phyloP scores from a whole-genome alignment of 1,140 invertebrate species.

The Acromyrmex charruanus region DNA sequence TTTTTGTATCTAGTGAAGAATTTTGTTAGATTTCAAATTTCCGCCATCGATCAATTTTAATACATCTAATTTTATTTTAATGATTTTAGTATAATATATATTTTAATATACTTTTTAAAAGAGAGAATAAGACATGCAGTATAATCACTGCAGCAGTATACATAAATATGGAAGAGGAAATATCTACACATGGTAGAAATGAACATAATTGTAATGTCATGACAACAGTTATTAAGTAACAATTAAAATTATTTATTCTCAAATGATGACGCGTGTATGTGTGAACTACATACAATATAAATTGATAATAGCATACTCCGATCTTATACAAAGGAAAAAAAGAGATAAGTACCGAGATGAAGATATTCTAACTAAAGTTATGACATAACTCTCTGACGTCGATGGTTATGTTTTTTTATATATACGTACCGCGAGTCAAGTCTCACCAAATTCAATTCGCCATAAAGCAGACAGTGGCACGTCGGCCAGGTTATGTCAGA shows the following conservation, averaged over 20 bases:
- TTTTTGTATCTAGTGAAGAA: not conserved
- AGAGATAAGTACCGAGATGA: not conserved
- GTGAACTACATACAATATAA: not conserved
- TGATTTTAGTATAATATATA: no score
- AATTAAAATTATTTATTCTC: not conserved
- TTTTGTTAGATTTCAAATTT: not conserved
- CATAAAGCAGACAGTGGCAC: not conserved
- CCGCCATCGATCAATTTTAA: not conserved
- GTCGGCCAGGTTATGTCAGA: slow-evolving; percentile 2
- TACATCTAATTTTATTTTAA: not conserved
- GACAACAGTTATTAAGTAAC: not conserved
- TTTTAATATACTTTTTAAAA: no score
- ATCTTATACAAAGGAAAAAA: not conserved
- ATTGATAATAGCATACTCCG: not conserved
- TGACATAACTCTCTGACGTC: slow-evolving; percentile 1
- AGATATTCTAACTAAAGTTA: not conserved
- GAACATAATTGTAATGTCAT: no score
- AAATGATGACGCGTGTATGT: not conserved
- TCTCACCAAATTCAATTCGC: slow-evolving; percentile 1
- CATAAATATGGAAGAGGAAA: not conserved
- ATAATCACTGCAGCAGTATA: not conserved
- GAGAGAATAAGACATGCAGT: no score
- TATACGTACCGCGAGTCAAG: not conserved
- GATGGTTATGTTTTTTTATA: not conserved
- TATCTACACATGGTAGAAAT: no score